These are phyloP conservation scores for Enteromius argenteus DNA, from an alignment of 2,797 vertebrate species.

Conservation along the genomic window DNA sequence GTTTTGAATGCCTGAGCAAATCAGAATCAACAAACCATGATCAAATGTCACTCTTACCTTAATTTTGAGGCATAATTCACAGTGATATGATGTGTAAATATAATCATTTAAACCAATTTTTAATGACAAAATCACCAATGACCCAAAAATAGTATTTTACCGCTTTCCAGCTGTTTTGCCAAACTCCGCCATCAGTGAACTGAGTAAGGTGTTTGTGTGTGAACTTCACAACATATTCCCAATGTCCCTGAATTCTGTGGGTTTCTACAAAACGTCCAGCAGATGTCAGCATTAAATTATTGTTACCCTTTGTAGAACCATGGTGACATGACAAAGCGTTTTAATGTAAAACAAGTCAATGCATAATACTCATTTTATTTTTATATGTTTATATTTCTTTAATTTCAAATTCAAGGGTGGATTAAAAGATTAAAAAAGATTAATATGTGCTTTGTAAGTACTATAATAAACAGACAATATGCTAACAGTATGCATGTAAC, in stretches of 20 bases:
- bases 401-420: not conserved
- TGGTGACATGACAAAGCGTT: not conserved
- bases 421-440: not conserved
- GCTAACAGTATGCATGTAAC: not conserved
- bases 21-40: not conserved
- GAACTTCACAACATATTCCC: not conserved
- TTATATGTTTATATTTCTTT: not conserved
- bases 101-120: not conserved
- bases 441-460: not conserved
- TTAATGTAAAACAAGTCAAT: not conserved
- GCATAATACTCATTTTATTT: not conserved
- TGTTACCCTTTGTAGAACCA: not conserved
- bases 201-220: not conserved
- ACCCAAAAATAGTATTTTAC: not conserved
- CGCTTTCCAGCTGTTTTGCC: not conserved
- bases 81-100: not conserved
- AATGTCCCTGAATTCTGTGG: not conserved
- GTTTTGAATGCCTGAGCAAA: no score
- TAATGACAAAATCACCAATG: not conserved
- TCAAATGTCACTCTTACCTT: not conserved
- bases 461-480: not conserved
- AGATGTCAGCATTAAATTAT: not conserved
- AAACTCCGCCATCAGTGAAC: not conserved
- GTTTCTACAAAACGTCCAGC: not conserved
- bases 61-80: not conserved